Evolutionary conservation across 2,113 vertebrate species (phyloP), one percentile per base, ranked within the genome.

Genomic region (Haemorhous mexicanus): DNA sequence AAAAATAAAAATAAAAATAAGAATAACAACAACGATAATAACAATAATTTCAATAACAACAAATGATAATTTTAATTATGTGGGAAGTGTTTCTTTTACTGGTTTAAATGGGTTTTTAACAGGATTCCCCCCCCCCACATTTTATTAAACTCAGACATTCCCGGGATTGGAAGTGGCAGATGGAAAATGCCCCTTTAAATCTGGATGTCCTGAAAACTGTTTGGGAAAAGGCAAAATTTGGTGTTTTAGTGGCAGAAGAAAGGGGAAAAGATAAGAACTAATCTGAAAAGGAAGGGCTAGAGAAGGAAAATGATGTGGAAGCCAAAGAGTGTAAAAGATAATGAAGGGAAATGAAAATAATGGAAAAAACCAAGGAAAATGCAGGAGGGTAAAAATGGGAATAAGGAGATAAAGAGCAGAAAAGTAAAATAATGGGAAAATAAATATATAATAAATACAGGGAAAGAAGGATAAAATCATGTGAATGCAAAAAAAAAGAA

Each of bases 1-100:
- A 43, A 43, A 16, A 14, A 43, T 43, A 43, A 13, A 11, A 41
- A 41, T 41, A 41, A 41, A 41, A 41, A 41, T 41, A n/a, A n/a
- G n/a, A n/a, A n/a, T n/a, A n/a, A 39, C 37, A 33, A 15, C 2
- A 18, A 7, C 1, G 43, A 5, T 24, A 49, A 26, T 24, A 24
- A 28, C 3, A 46, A 13, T 1, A 10, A 6, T 39, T 39, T 39
- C 16, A 39, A 7, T 2, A 62, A 11, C 3, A 17, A 3, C 21
- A 33, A 35, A 26, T 11, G 4, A 5, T 14, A 0, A 35, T 37
- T 37, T 39, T 13, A 28, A 19, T 43, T 10, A 11, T 32, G 22
- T 50, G 17, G 35, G 33, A n/a, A 32, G 6, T 10, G 13, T 33
- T 35, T 35, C 3, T 10, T 69, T 53, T 11, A 44, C 39, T 16